phyloP scores from a whole-genome alignment of 2,888 invertebrate species.

The Caenorhabditis afra region DNA sequence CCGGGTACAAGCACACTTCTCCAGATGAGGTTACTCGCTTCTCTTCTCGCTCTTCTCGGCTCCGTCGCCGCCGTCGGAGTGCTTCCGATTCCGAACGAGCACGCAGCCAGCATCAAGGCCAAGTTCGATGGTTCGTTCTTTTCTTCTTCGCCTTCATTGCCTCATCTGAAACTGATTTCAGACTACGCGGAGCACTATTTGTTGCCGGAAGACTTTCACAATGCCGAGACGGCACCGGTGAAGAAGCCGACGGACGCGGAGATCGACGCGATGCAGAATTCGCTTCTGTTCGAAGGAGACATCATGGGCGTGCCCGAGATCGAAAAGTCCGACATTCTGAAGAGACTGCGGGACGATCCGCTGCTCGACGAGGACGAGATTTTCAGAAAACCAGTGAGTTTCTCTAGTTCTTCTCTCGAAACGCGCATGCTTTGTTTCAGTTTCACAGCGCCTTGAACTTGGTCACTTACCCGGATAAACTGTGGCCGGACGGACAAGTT shows the following conservation, averaged over 20 bases:
- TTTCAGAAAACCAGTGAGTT: constrained; percentile 69
- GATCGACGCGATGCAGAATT: constrained; percentile 78
- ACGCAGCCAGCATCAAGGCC: constrained; percentile 62
- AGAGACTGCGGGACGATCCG: constrained; percentile 68
- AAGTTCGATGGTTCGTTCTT: constrained; percentile 63
- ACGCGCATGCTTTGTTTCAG: constrained; percentile 63
- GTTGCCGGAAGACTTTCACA: constrained; percentile 78
- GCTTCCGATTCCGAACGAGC: constrained; percentile 65
- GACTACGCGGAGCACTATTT: constrained; percentile 76
- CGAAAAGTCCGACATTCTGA: constrained; percentile 55
- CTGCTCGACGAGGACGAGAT: constrained; percentile 65
- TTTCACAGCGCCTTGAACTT: constrained; percentile 80
- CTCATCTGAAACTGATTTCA: constrained; percentile 62
- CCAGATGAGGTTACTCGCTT: constrained; percentile 40
- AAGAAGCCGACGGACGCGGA: constrained; percentile 73
- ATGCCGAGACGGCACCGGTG: constrained; percentile 74
- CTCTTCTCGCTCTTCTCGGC: constrained; percentile 18
- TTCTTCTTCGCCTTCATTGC: no score
- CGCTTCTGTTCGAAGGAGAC: constrained; percentile 84
- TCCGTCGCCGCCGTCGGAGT: constrained; percentile 43
- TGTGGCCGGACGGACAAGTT: constrained; percentile 77
- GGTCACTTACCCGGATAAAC: constrained; percentile 80
- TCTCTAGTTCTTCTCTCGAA: not conserved
- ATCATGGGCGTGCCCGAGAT: constrained; percentile 82
- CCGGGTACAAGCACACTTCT: constrained; percentile 19